Evolutionary conservation across 2,797 vertebrate species (phyloP), one percentile per base, ranked within the genome.

Genomic region (Poeciliopsis gracilis): DNA sequence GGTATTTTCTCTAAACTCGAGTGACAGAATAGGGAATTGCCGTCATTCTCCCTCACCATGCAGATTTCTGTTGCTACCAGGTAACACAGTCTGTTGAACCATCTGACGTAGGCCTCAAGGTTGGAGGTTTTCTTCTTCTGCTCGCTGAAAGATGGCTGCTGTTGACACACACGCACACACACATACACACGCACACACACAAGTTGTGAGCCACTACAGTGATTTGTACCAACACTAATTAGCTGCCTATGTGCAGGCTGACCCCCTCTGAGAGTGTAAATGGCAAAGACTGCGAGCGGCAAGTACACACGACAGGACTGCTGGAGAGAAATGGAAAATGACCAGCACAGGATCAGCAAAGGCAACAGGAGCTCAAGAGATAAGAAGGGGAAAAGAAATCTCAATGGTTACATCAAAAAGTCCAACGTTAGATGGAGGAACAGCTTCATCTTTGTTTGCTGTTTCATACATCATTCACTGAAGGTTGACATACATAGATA

Each of bases 1-100:
- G 30, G 20, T 11, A 5, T 0, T 66, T 83, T 11, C 45, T 33
- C 25, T 67, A 9, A 33, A 49, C 59, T 49, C 43, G 30, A 25
- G 46, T 7, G 25, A 53, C 13, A 73, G 69, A 71, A 55, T 23
- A 45, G 61, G 41, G 20, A 20, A 53, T 70, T 5, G 18, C 45
- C 30, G 20, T 55, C 28, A n/a, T 82, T 72, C 75, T 55, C 46
- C 86, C 96, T 95, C 88, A 98, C 98, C 97, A 98, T 96, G 94
- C 98, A 99, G 87, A 98, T 98, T 95, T 98, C 98, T 2, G 98
- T 98, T 0, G 98, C 97, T 10, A 98, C 97, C 4, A 99, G 96
- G 93, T 97, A 99, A 91, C 97, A 95, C 84, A 93, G 85, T 77
- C 97, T 96, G 95, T 99, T 99, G 89, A 99, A 99, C 98, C 98